phyloP scores from a whole-genome alignment of 2,113 vertebrate species.

The Proteles cristata region DNA sequence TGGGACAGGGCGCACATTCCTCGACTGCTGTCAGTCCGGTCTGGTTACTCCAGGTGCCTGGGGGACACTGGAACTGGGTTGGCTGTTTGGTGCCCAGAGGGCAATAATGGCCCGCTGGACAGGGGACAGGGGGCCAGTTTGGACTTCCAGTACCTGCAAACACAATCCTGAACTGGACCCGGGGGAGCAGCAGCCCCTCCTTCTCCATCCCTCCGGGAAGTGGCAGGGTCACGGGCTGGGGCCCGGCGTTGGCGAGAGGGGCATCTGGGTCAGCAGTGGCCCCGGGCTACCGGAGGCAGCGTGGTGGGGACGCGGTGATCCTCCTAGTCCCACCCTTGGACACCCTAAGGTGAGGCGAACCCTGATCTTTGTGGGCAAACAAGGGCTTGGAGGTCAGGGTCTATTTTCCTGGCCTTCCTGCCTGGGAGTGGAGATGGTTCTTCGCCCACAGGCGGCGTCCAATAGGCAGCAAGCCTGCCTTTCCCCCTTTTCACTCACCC shows the following conservation, averaged over 20 bases:
- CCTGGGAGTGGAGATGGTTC: background rate
- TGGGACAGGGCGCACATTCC: slow-evolving; percentile 87
- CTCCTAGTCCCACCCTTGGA: background rate
- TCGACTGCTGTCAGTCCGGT: slow-evolving; percentile 82
- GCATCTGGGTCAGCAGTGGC: background rate
- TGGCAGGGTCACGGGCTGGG: background rate
- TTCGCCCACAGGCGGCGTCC: background rate
- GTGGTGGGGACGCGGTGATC: too few species aligned
- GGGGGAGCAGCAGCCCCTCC: background rate
- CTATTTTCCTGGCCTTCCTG: background rate
- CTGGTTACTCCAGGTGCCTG: slow-evolving; percentile 92
- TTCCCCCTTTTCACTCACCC: slow-evolving; percentile 82
- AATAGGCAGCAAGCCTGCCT: background rate
- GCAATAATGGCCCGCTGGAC: slow-evolving; percentile 93
- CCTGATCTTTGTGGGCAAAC: background rate
- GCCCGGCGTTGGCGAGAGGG: too few species aligned
- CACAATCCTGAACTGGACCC: background rate
- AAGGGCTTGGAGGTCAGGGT: background rate
- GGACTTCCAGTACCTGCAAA: slow-evolving; percentile 14
- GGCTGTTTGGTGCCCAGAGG: slow-evolving; percentile 90
- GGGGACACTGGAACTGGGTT: slow-evolving; percentile 90
- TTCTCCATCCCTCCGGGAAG: background rate
- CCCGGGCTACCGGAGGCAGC: background rate
- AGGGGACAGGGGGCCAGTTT: slow-evolving; percentile 83
- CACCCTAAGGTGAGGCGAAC: background rate